phyloP scores from a whole-genome alignment of 2,113 vertebrate genomes.

The Hyla sarda region DNA sequence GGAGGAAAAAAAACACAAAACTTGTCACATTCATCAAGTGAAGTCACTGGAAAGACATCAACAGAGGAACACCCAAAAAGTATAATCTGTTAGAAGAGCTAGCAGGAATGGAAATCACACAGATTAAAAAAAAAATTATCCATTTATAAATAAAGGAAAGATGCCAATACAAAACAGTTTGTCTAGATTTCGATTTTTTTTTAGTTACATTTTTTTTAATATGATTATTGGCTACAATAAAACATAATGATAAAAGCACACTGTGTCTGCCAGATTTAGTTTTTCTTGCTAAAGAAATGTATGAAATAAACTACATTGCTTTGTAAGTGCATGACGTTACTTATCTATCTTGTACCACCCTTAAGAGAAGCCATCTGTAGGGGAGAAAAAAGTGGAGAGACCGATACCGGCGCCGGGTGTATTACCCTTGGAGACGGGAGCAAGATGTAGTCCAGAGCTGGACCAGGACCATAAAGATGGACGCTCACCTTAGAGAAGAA shows the following conservation, averaged over 20 bases:
- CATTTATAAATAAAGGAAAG: slow-evolving; percentile 82
- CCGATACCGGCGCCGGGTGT: too few relatives aligned
- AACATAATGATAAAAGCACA: neutral
- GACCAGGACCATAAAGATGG: too few relatives aligned
- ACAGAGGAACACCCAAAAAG: slow-evolving; percentile 98
- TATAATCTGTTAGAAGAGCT: slow-evolving; percentile 93
- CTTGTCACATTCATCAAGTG: slow-evolving; percentile 99
- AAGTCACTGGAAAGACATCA: slow-evolving; percentile 99
- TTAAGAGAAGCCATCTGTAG: neutral
- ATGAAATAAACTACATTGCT: neutral
- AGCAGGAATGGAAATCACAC: slow-evolving; percentile 99
- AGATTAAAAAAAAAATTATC: slow-evolving; percentile 86
- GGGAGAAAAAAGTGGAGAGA: too few relatives aligned
- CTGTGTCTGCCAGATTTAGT: neutral
- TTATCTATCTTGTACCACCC: neutral
- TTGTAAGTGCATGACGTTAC: neutral
- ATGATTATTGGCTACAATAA: too few relatives aligned
- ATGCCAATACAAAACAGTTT: neutral
- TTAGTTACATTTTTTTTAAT: too few relatives aligned
- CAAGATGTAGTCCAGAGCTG: too few relatives aligned
- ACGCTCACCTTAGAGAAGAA: too few relatives aligned
- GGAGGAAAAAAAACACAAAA: slow-evolving; percentile 87
- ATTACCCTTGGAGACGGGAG: too few relatives aligned
- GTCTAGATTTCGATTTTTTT: neutral
- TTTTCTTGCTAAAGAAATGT: neutral